Base-by-base conservation (phyloP, 1,140 invertebrate genomes). In the Drosophila willistoni region DNA sequence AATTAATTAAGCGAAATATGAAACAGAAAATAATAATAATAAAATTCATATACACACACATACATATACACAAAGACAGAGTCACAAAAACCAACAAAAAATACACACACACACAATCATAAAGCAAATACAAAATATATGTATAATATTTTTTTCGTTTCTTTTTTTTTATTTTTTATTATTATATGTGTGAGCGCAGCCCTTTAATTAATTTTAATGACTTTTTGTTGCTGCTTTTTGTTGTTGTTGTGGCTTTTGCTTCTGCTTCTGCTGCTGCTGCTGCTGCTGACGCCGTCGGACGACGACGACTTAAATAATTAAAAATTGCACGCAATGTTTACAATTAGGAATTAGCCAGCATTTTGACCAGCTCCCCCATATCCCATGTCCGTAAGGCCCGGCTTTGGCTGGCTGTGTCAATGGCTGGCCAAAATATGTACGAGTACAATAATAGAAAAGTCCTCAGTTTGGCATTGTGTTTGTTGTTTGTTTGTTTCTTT, bases 261-360 rank as follows among this genome's bases (percentile, higher is more conserved):
- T 56, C 36, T 42, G 29, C n/a, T n/a, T n/a, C 14, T 44, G 14
- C n/a, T 44, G 70, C 51, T 54, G 19, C 13, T 25, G 44, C 29
- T 34, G 36, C 42, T 54, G 62, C 51, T 74, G 64, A 69, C 55
- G 67, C 57, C 68, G 61, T 77, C 66, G 66, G 64, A 79, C 66
- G 66, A 76, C 66, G 66, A 76, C 76, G 86, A 87, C 86, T 90
- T 87, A 90, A 90, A 90, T 90, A 90, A 90, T 90, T 90, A 90
- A 84, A 87, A 90, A 90, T 90, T 90, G 87, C 87, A 90, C 87
- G 87, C 87, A 87, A 90, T 87, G 84, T 89, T 89, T 89, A 89
- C 84, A 89, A 89, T 89, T 89, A 89, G 84, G 84, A 89, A 89
- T 51, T 84, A 81, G 68, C 74, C 84, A 89, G 84, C 80, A 42